These are phyloP conservation scores for Sebastiscus albofasciatus DNA, from an alignment of 2,797 vertebrate genomes.

Conservation along the genomic window DNA sequence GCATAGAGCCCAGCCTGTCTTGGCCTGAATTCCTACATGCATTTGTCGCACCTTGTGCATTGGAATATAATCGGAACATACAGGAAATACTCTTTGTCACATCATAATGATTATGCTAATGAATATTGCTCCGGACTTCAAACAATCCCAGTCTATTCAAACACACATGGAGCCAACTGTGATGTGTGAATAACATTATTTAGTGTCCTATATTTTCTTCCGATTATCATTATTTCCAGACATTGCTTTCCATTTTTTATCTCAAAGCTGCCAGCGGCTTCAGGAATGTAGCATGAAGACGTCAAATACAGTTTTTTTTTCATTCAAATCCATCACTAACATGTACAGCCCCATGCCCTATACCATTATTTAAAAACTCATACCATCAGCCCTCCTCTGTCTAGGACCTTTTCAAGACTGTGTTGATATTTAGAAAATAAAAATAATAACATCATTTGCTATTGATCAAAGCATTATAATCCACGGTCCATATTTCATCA, in stretches of 20 bases:
- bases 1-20: background rate
- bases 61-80: conserved; percentile 4
- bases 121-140: conserved; percentile 6
- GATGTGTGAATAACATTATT: conserved; percentile 1
- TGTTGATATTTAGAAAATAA: conserved; percentile 40
- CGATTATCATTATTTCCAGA: conserved; percentile 25
- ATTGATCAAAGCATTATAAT: conserved; percentile 47
- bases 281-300: background rate
- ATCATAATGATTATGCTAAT: conserved; percentile 26
- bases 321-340: background rate
- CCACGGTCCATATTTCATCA: conserved; percentile 27
- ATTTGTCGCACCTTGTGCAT: background rate
- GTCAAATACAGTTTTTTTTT: background rate
- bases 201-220: background rate
- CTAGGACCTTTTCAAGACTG: background rate
- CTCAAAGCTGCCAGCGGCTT: conserved; percentile 46
- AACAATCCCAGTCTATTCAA: conserved; percentile 6
- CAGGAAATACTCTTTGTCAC: conserved; percentile 1
- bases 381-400: background rate
- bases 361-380: background rate
- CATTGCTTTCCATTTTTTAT: conserved; percentile 6
- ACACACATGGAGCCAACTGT: background rate
- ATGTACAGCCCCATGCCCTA: background rate
- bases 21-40: background rate
- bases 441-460: conserved; percentile 40